These are phyloP conservation scores for Gymnocypris eckloni DNA, from an alignment of 2,797 vertebrate species.

Conservation along the genomic window DNA sequence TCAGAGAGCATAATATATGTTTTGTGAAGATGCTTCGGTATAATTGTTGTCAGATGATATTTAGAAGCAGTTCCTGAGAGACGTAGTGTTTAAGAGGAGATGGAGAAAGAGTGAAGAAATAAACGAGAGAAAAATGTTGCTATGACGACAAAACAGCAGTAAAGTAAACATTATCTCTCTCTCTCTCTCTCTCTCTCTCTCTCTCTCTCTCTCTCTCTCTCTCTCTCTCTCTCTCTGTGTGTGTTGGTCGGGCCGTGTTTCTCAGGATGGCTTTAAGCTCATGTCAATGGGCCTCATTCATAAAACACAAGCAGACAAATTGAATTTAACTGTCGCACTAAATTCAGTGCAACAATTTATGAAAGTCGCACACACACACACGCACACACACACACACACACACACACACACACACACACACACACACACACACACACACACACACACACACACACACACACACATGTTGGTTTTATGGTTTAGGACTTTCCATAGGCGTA, in stretches of 20 bases:
- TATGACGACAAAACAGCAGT: conserved; percentile 66
- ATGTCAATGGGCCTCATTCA: conserved; percentile 20
- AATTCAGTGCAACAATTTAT: conserved; percentile 6
- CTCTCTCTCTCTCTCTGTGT: too few relatives aligned
- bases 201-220: too few relatives aligned
- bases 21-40: conserved; percentile 58
- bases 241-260: neutral
- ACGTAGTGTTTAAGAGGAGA: conserved; percentile 33
- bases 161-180: conserved; percentile 75
- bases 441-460: too few relatives aligned
- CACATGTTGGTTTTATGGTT: too few relatives aligned
- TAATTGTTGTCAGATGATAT: conserved; percentile 80
- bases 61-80: conserved; percentile 52
- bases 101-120: neutral
- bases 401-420: too few relatives aligned
- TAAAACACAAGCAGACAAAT: neutral
- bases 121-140: conserved; percentile 65
- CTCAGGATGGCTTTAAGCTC: neutral
- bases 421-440: too few relatives aligned
- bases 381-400: too few relatives aligned
- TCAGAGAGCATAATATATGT: conserved; percentile 54
- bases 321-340: neutral
- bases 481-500: too few relatives aligned
- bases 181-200: too few relatives aligned
- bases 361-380: too few relatives aligned